Base-by-base conservation (phyloP, 2,797 vertebrate genomes). In the Oreonectes daqikongensis region DNA sequence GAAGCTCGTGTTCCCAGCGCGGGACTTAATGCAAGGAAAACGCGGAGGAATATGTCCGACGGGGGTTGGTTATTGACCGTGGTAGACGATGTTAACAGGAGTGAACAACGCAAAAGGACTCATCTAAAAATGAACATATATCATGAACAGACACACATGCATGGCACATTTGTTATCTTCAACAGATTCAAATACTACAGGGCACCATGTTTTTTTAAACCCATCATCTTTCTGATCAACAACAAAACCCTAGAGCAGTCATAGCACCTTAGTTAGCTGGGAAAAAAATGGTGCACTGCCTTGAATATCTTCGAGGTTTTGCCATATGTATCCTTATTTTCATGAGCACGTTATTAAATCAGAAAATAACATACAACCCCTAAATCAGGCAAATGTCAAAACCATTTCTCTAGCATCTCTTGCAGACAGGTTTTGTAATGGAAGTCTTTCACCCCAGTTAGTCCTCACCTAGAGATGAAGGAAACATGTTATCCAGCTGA, bases 381-480 rank as follows among this genome's bases (percentile, higher is more conserved):
- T 82, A 72, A 53, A 85, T 82, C 81, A 77, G 6, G 42, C 20
- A 11, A 52, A 20, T 50, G 75, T 46, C 48, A 69, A 28, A 42
- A 66, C 59, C 18, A n/a, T 44, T 24, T 32, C 44, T 65, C 44
- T 50, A 15, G n/a, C 76, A 38, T 67, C 53, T 40, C 42, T 46
- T 7, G 9, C 59, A 11, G 26, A 9, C 24, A 9, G 35, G 63
- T 28, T 55, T 68, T 28, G n/a, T 87, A 84, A 84, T 61, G 42
- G 82, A 87, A 84, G 85, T 87, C 88, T 88, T 90, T 91, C 89
- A 87, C 38, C 78, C 66, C 77, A 91, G 88, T 91, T 86, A 88
- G 80, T 77, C 70, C 46, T 75, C 82, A 79, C 81, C 74, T 78
- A 87, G 85, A 85, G 81, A 82, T 86, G 86, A 86, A 85, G 76